Conservation (phyloP, 37 sponge, comb jelly and placozoan genomes). For the Mnemiopsis leidyi region DNA sequence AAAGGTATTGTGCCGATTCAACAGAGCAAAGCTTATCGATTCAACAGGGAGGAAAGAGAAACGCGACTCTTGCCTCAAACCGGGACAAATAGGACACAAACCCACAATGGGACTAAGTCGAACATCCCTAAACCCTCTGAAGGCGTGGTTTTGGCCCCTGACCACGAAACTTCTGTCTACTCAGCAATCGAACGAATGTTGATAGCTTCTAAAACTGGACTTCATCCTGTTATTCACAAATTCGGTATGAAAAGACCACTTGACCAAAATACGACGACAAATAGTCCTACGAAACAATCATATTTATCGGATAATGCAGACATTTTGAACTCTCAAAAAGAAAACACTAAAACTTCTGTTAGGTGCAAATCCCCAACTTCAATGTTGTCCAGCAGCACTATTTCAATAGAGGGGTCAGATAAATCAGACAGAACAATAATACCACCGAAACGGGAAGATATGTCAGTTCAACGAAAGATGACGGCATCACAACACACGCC, state of each 20-base stretch:
- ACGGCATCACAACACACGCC: neutral
- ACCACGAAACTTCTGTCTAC: neutral
- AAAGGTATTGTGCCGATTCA: neutral
- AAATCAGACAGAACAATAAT: neutral
- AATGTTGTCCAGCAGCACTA: neutral
- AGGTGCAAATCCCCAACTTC: neutral
- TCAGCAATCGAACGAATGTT: conserved; percentile 40
- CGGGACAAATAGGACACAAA: neutral
- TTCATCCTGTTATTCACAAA: conserved; percentile 1
- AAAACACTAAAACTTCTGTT: neutral
- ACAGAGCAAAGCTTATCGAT: neutral
- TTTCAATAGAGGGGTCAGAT: neutral
- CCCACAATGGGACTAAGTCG: neutral
- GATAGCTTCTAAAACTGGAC: conserved; percentile 8
- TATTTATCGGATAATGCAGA: no score
- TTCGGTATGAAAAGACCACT: neutral
- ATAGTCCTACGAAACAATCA: neutral
- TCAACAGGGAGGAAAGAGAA: neutral
- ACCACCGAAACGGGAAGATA: neutral
- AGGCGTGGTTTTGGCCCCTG: neutral
- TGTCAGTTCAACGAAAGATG: neutral
- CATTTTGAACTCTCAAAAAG: neutral
- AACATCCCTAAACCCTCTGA: neutral
- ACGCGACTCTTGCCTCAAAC: neutral
- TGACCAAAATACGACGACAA: neutral